phyloP scores from a whole-genome alignment of 2,797 vertebrate genomes.

The Mormyrops boulengeri region DNA sequence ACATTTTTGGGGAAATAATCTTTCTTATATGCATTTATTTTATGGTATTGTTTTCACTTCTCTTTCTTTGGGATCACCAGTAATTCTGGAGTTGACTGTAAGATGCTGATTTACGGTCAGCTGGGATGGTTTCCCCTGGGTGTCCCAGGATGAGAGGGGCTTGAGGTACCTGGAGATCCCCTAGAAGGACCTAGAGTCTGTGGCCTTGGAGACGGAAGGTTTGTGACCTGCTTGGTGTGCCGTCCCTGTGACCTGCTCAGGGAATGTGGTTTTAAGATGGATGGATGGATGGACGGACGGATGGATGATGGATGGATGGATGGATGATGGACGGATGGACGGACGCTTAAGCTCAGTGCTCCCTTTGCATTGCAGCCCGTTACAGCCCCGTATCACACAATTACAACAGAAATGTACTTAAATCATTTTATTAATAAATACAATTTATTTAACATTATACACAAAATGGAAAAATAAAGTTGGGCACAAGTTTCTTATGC shows the following conservation, averaged over 20 bases:
- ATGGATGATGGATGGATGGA: too few relatives aligned
- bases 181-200: not conserved
- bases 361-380: not conserved
- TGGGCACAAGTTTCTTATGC: not conserved
- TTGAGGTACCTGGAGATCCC: not conserved
- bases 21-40: too few relatives aligned
- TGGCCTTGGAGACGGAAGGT: not conserved
- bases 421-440: slow-evolving; percentile 18
- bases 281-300: too few relatives aligned
- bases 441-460: not conserved
- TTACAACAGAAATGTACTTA: not conserved
- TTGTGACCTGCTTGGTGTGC: not conserved
- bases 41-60: too few relatives aligned
- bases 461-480: not conserved
- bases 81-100: not conserved
- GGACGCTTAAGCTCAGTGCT: not conserved
- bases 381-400: not conserved
- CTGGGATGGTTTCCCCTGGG: not conserved
- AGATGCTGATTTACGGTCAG: not conserved
- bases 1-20: too few relatives aligned
- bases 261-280: not conserved
- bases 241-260: not conserved
- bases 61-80: not conserved
- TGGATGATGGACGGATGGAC: not conserved
- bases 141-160: not conserved